Conservation (phyloP, 92 coral and sea anemone genomes). For the Epizoanthus illoricatus region DNA sequence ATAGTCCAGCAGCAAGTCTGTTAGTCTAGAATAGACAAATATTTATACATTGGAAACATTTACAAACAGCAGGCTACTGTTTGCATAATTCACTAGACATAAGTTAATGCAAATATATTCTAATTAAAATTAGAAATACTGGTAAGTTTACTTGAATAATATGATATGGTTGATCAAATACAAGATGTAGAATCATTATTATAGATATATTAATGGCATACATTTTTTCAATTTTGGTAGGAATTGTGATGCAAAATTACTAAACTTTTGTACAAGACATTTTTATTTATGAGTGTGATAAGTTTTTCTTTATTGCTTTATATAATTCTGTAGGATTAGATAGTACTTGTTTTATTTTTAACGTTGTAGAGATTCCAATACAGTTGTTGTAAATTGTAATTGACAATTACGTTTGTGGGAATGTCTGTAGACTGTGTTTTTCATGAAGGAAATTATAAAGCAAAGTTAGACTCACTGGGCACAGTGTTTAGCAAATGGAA, state of each 20-base stretch:
- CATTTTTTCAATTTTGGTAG: neutral
- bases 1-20: slow-evolving; percentile 13
- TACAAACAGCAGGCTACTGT: neutral
- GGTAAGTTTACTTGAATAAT: neutral
- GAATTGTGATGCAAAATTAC: neutral
- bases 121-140: too few species aligned
- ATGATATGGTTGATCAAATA: neutral
- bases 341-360: too few species aligned
- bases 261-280: neutral
- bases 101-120: too few species aligned
- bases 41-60: neutral
- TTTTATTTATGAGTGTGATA: neutral
- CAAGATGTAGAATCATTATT: neutral
- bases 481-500: too few species aligned
- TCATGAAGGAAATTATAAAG: too few species aligned
- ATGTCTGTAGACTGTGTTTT: too few species aligned
- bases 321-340: too few species aligned
- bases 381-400: too few species aligned
- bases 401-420: too few species aligned
- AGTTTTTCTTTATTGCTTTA: too few species aligned
- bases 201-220: neutral
- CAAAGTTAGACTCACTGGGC: too few species aligned
- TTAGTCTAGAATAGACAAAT: neutral
- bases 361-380: too few species aligned
- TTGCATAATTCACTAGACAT: neutral